Evolutionary conservation across 2,113 vertebrate genomes (phyloP).

Genomic region (Monopterus albus): DNA sequence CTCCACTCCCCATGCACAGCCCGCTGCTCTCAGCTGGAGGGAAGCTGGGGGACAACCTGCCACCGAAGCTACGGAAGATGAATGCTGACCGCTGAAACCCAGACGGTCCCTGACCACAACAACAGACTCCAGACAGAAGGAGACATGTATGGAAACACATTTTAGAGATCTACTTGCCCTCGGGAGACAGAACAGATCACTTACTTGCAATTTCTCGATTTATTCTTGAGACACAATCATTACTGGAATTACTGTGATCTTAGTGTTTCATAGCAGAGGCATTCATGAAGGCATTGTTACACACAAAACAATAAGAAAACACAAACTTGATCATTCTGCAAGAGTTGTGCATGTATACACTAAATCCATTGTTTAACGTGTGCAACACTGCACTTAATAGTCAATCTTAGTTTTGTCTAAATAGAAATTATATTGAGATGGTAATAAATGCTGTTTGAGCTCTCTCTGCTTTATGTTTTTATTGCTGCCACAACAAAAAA

Average conservation of each 20-base stretch:
- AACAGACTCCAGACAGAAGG: background rate
- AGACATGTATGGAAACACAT: background rate
- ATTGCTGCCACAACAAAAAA: slow-evolving; percentile 5
- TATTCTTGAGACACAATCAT: slow-evolving; percentile 39
- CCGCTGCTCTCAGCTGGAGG: slow-evolving; percentile 58
- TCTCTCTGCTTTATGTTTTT: slow-evolving; percentile 54
- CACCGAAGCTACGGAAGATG: slow-evolving; percentile 83
- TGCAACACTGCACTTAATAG: slow-evolving; percentile 63
- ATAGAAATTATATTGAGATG: slow-evolving; percentile 74
- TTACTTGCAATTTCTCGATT: slow-evolving; percentile 17
- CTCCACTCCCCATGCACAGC: slow-evolving; percentile 61
- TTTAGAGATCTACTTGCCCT: too few relatives aligned
- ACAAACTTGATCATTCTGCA: slow-evolving; percentile 49
- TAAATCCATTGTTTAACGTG: slow-evolving; percentile 61
- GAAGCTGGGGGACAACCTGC: slow-evolving; percentile 83
- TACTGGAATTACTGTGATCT: slow-evolving; percentile 76
- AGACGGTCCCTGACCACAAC: background rate
- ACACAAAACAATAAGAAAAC: slow-evolving; percentile 36
- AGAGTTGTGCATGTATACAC: slow-evolving; percentile 74
- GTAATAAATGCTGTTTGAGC: slow-evolving; percentile 69
- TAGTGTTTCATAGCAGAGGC: slow-evolving; percentile 53
- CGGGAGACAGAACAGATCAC: background rate
- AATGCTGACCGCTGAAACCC: slow-evolving; percentile 79
- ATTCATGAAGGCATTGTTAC: slow-evolving; percentile 47
- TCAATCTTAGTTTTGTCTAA: slow-evolving; percentile 69